phyloP scores from a whole-genome alignment of 2,888 invertebrate genomes.

The Rhaphigaster nebulosa region DNA sequence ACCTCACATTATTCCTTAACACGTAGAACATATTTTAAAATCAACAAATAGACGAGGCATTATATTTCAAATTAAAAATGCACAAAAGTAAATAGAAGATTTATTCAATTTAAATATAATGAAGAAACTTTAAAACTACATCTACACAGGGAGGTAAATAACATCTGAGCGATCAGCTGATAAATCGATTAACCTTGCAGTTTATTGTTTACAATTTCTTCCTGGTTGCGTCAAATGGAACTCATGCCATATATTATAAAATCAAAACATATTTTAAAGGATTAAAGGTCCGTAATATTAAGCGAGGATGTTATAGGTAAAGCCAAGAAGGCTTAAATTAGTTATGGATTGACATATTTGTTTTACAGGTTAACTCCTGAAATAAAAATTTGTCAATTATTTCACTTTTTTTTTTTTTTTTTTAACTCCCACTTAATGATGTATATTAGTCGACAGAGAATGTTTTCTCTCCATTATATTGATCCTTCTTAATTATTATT shows the following conservation, averaged over 20 bases:
- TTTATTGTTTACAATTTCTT: slow-evolving; percentile 56
- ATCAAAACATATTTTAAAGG: neutral
- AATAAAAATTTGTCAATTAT: neutral
- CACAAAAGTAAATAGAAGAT: neutral
- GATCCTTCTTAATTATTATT: neutral
- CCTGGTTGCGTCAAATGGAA: slow-evolving; percentile 8
- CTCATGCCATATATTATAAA: neutral
- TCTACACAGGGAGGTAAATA: slow-evolving; percentile 55
- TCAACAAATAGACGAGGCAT: neutral
- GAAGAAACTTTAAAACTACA: slow-evolving; percentile 43
- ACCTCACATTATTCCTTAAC: slow-evolving; percentile 24
- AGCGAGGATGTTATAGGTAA: neutral
- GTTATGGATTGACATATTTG: neutral
- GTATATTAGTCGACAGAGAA: neutral
- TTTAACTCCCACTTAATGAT: neutral
- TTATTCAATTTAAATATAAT: slow-evolving; percentile 23
- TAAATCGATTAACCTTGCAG: slow-evolving; percentile 56
- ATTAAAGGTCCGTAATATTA: neutral
- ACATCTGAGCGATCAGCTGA: slow-evolving; percentile 59
- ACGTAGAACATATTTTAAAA: neutral
- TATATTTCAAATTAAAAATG: neutral
- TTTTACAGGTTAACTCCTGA: slow-evolving; percentile 4
- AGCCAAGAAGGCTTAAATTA: neutral
- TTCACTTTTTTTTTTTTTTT: neutral
- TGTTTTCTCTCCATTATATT: neutral